phyloP scores from a whole-genome alignment of 2,888 invertebrate species.

The Rhodophaea formosa region DNA sequence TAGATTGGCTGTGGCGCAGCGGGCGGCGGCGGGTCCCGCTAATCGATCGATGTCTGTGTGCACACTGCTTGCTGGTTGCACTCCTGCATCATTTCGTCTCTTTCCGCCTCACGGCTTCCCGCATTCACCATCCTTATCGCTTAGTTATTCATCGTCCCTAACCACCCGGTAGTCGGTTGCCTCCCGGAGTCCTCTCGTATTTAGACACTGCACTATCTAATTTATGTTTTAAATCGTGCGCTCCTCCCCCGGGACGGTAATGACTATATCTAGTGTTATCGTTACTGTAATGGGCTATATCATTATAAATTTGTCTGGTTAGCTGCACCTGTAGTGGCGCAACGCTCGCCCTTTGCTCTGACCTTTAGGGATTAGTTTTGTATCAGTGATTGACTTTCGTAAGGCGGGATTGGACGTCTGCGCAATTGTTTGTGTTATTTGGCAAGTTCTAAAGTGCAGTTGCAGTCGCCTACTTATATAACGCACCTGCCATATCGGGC shows the following conservation, averaged over 20 bases:
- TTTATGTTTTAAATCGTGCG: conserved; percentile 75
- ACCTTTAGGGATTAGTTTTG: conserved; percentile 48
- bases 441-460: conserved; percentile 39
- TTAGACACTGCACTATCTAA: conserved; percentile 78
- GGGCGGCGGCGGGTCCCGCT: conserved; percentile 60
- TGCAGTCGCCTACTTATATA: conserved; percentile 68
- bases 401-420: conserved; percentile 32
- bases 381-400: conserved; percentile 40
- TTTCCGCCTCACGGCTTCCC: conserved; percentile 46
- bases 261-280: conserved; percentile 67
- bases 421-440: conserved; percentile 25
- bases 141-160: conserved; percentile 75
- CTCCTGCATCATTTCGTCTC: conserved; percentile 61
- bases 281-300: conserved; percentile 69
- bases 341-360: conserved; percentile 46
- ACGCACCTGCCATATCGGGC: conserved; percentile 79
- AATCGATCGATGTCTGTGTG: conserved; percentile 79
- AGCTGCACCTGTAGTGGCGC: conserved; percentile 54
- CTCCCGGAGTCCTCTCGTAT: conserved; percentile 74
- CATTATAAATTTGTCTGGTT: conserved; percentile 71
- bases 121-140: conserved; percentile 65
- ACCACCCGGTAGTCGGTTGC: conserved; percentile 73
- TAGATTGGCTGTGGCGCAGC: conserved; percentile 64
- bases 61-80: conserved; percentile 62
- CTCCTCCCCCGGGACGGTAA: conserved; percentile 61